Evolutionary conservation across 2,888 invertebrate species (phyloP).

Genomic region (Rhimphoctona megacephalus): DNA sequence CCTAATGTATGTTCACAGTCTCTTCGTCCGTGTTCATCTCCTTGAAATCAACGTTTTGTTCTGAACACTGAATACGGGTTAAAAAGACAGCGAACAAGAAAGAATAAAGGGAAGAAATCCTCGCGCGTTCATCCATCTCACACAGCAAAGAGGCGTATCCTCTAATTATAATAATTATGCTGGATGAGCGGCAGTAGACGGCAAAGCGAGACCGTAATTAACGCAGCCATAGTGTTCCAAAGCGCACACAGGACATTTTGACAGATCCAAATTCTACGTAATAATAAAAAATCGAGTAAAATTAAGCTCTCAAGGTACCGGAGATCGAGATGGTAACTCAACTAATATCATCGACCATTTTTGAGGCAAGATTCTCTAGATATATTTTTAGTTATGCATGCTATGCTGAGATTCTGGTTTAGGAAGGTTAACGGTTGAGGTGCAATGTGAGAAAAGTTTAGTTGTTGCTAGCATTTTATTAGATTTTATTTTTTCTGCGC

Average conservation of each 20-base stretch:
- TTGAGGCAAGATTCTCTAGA: constrained; percentile 8
- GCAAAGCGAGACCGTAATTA: constrained; percentile 82
- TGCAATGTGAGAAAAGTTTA: too few relatives aligned
- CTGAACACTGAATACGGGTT: constrained; percentile 17
- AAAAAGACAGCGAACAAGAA: constrained; percentile 31
- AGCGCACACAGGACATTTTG: constrained; percentile 81
- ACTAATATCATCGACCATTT: constrained; percentile 45
- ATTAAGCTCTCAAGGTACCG: constrained; percentile 11
- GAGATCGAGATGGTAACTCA: constrained; percentile 13
- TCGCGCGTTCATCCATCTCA: constrained; percentile 79
- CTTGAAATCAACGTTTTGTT: constrained; percentile 46
- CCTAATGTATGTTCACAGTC: constrained; percentile 34
- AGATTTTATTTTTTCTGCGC: neutral
- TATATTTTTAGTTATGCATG: constrained; percentile 36
- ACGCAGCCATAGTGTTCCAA: constrained; percentile 76
- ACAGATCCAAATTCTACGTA: constrained; percentile 83
- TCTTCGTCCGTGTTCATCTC: constrained; percentile 54
- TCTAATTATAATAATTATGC: constrained; percentile 85
- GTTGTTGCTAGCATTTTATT: too few relatives aligned
- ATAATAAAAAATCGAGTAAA: constrained; percentile 79
- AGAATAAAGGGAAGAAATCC: constrained; percentile 59
- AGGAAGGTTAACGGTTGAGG: neutral
- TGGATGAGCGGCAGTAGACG: constrained; percentile 71
- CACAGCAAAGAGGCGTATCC: constrained; percentile 79
- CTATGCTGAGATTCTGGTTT: neutral